Conservation (phyloP, 2,113 vertebrate genomes). For the Pelmatolapia mariae region DNA sequence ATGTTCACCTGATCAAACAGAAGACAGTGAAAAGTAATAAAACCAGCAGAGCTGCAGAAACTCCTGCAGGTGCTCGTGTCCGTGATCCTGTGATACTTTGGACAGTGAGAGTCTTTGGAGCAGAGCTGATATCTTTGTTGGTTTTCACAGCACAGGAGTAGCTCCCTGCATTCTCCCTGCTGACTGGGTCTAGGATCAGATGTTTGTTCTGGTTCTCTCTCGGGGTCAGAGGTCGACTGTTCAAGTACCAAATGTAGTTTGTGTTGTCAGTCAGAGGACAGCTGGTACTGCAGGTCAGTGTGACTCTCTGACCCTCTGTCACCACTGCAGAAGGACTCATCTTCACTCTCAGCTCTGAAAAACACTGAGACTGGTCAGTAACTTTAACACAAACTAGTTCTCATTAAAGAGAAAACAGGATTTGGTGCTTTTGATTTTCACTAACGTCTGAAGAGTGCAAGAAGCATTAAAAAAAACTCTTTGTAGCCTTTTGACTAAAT, state of each 20-base stretch:
- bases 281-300: not conserved
- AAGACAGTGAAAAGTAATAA: not conserved
- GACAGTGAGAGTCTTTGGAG: not conserved
- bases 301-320: not conserved
- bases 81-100: not conserved
- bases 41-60: fast-evolving
- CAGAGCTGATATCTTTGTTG: not conserved
- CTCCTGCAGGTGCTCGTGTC: not conserved
- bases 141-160: fast-evolving
- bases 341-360: not conserved
- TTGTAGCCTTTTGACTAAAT: not conserved
- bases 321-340: not conserved
- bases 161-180: not conserved
- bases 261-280: not conserved
- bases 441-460: not conserved
- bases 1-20: too few relatives aligned
- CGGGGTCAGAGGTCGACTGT: not conserved
- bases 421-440: not conserved
- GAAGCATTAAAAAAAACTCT: not conserved
- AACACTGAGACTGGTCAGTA: not conserved
- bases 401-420: not conserved
- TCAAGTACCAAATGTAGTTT: not conserved
- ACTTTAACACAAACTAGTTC: too few relatives aligned
- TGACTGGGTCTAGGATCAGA: not conserved
- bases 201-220: fast-evolving